Conservation (phyloP, 2,888 invertebrate genomes). For the Sphaeridia pumilis region DNA sequence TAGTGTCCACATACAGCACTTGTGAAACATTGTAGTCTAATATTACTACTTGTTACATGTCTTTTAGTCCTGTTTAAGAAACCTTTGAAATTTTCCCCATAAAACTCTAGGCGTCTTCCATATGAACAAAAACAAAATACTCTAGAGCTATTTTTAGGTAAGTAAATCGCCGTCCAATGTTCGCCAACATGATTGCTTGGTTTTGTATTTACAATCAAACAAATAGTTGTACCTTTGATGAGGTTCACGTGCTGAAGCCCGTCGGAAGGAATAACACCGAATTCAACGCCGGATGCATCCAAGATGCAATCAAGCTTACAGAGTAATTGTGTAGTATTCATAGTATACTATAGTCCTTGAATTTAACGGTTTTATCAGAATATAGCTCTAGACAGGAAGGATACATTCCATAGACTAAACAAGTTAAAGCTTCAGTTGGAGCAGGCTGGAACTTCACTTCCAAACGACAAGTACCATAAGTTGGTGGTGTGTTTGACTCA, state of each 20-base stretch:
- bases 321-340: slow-evolving; percentile 12
- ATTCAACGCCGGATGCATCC: neutral
- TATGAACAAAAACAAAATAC: slow-evolving; percentile 13
- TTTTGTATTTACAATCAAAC: slow-evolving; percentile 11
- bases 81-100: slow-evolving; percentile 12
- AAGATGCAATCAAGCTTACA: neutral
- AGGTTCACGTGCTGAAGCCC: slow-evolving; percentile 2
- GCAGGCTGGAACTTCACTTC: slow-evolving; percentile 16
- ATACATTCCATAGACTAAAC: slow-evolving; percentile 19
- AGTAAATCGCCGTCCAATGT: slow-evolving; percentile 15
- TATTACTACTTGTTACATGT: neutral
- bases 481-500: neutral
- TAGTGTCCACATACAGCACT: slow-evolving; percentile 13
- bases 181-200: neutral
- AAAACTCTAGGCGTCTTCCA: slow-evolving; percentile 10
- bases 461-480: slow-evolving; percentile 2
- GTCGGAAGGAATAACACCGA: slow-evolving; percentile 14
- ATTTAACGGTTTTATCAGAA: slow-evolving; percentile 15
- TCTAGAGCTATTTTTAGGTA: neutral
- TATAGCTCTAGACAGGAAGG: slow-evolving; percentile 16
- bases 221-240: slow-evolving; percentile 7
- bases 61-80: slow-evolving; percentile 9
- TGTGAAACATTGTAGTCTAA: slow-evolving; percentile 4
- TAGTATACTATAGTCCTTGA: slow-evolving; percentile 16
- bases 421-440: slow-evolving; percentile 12